Base-by-base conservation (phyloP, 2,113 vertebrate genomes). In the Misgurnus mizolepis region DNA sequence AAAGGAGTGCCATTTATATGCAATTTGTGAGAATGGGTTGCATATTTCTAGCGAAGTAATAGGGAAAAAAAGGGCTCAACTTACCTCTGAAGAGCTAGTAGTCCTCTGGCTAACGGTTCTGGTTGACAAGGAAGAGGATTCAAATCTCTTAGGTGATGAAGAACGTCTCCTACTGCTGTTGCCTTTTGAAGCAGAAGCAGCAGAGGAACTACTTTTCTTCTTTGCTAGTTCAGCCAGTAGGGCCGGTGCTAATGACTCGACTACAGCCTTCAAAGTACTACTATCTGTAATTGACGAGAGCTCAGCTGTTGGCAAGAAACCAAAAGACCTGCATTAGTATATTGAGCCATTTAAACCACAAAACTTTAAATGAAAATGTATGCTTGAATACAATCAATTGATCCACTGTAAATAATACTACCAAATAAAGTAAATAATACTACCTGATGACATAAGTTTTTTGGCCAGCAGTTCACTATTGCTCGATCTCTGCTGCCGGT, bases 381-480 rank as follows among this genome's bases (percentile, higher is more conserved):
- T 1, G 40, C 41, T 15, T 10, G 11, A 53, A 10, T 18, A 27
- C 56, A 50, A 43, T 5, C 9, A 9, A 49, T 56, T 2, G 7
- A 2, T 8, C 5, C 6, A 7, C 7, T 18, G 17, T 58, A 14
- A 7, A 18, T 43, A 40, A 1, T 22, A 22, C 22, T 22, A 22
- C 22, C 22, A 22, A 43, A 41, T 14, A 11, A 22, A 43, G 0
- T 22, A 56, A 12, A 8, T 55, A 0, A 22, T 72, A 53, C 61
- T 86, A 95, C 95, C 93, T 89, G 93, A 88, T 6, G 93, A 94
- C 73, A 90, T n/a, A 78, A 88, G 78, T 87, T 90, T 85, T 89
- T 89, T 3, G 70, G 86, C 86, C 18, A 84, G 80, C 70, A 90
- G 89, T 7, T 93, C 93, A 14, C 80, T 86, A 62, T 92, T 94